Base-by-base conservation (phyloP, 2,797 vertebrate species). In the Enteromius thamalakanensis region DNA sequence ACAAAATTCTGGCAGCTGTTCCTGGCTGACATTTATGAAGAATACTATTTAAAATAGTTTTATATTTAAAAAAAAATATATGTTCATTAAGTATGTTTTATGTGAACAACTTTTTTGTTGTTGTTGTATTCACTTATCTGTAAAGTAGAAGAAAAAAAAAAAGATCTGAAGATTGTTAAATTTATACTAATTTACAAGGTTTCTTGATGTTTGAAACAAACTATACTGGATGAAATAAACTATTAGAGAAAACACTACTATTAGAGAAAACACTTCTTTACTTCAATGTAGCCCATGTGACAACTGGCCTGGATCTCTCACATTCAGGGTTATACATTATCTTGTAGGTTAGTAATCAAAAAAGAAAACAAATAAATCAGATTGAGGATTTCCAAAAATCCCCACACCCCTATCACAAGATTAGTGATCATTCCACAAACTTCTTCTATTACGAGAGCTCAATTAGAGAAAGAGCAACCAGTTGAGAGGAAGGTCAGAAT, bases 401-500 rank as follows among this genome's bases (percentile, higher is more conserved):
- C 15, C 23, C 69, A 32, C 26, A 51, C 34, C 47, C 47, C 70
- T 47, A 34, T 74, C 60, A 32, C 6, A 32, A 5, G 51, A 75
- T 75, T 21, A 75, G 58, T 21, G 23, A 32, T 26, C 32, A 60
- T 80, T 19, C 53, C 6, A 80, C 51, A 70, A 58, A 58, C 7
- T 9, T 64, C 68, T 81, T 53, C n/a, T n/a, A 11, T 47, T 47
- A 81, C 1, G 3, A 21, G 3, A 21, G 65, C 53, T 14, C 62
- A 69, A 70, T 32, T 47, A 37, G 37, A 42, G 51, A 60, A 19
- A 84, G 82, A 64, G 70, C 67, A 71, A 78, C 32, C 76, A 70
- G 60, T 64, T 64, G 26, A 82, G 79, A 84, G 80, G 81, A 86
- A 88, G 88, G 85, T 64, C 89, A 88, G 87, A 86, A 89, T 88